These are phyloP conservation scores for Teinopalpus imperialis DNA, from an alignment of 2,888 invertebrate genomes.

Conservation along the genomic window DNA sequence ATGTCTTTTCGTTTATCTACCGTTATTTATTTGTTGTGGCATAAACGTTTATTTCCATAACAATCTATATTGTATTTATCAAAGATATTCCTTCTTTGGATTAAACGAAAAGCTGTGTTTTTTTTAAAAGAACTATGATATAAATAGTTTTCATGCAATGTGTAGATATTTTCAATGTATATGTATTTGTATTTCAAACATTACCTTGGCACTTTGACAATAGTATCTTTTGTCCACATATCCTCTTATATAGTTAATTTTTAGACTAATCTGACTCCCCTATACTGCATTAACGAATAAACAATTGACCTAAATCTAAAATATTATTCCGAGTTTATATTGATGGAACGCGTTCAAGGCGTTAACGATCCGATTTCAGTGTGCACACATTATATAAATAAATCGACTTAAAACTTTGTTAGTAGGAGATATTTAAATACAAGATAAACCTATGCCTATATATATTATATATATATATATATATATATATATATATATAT, in stretches of 20 bases:
- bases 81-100: background rate
- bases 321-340: constrained; percentile 25
- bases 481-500: too few relatives aligned
- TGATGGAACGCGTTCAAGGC: constrained; percentile 29
- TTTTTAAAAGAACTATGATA: too few relatives aligned
- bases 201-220: too few relatives aligned
- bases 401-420: constrained; percentile 2
- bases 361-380: constrained; percentile 2
- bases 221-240: background rate
- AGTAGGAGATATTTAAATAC: too few relatives aligned
- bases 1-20: too few relatives aligned
- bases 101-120: too few relatives aligned
- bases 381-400: constrained; percentile 13
- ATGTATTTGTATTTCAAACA: too few relatives aligned
- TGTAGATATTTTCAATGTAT: too few relatives aligned
- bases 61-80: background rate
- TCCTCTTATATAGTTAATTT: background rate
- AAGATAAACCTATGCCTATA: too few relatives aligned
- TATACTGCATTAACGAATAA: constrained; percentile 5
- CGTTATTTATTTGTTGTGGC: too few relatives aligned
- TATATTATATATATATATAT: too few relatives aligned
- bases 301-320: constrained; percentile 21
- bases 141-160: too few relatives aligned
- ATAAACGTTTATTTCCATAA: background rate
- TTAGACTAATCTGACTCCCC: background rate